Base-by-base conservation (phyloP, 2,113 vertebrate species). In the Cynopterus brachyotis region DNA sequence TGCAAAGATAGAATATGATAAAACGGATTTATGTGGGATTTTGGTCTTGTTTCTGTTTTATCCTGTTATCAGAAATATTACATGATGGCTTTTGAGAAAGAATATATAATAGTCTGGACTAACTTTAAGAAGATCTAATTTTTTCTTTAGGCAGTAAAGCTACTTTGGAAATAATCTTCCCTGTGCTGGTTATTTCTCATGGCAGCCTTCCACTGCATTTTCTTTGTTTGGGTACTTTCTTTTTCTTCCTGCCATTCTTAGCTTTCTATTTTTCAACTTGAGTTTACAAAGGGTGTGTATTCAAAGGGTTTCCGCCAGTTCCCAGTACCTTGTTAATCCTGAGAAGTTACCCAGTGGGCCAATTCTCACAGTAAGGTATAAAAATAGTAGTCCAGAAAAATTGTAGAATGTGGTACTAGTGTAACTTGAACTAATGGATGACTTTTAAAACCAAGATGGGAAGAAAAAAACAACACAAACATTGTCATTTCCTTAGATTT, bases 191-290 rank as follows among this genome's bases (percentile, higher is more conserved):
- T 96, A 95, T 98, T 99, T 99, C 97, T 98, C 98, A 98, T 98
- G 98, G 98, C 97, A 98, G 91, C 95, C 97, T 98, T 98, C 98
- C 98, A 98, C 92, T 96, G 79, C 92, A 87, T 96, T 98, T 98
- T 98, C 98, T 98, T 98, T 99, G 98, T 99, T 98, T 98, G 81
- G 87, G 98, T 98, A 95, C 98, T 98, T 98, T 98, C 98, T 98
- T 98, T 98, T 98, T 99, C 98, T 99, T 99, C 99, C 99, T 99
- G 99, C 96, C 98, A 99, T 99, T 99, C 99, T 99, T 98, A 98
- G 98, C 95, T 98, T 98, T 98, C 99, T 98, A 96, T 98, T 98
- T 99, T 98, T 96, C 97, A 98, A 45, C 98, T 98, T 96, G 91
- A 97, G 98, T 98, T 98, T 98, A 98, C 96, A 96, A 97, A 98